Evolutionary conservation across 2,797 vertebrate species (phyloP).

Genomic region (Alectoris magna): DNA sequence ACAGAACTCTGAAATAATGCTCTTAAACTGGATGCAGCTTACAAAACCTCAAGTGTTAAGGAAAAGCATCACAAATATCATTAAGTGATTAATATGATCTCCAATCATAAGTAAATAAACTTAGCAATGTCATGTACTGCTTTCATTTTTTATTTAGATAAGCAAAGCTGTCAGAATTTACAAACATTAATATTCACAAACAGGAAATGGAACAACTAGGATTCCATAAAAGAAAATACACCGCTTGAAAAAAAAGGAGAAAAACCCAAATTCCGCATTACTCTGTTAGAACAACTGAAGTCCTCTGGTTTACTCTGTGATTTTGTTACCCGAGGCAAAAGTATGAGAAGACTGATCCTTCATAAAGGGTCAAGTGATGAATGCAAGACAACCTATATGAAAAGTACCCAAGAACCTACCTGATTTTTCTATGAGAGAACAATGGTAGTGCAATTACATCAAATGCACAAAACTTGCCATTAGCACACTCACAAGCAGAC

Average conservation of each 20-base stretch:
- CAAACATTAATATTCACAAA: background rate
- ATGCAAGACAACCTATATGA: background rate
- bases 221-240: background rate
- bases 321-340: background rate
- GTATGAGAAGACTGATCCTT: background rate
- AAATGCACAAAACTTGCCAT: background rate
- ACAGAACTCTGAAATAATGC: background rate
- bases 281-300: background rate
- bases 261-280: background rate
- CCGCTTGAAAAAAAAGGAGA: background rate
- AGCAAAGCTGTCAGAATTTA: background rate
- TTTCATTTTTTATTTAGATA: background rate
- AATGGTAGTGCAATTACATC: background rate
- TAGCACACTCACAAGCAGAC: background rate
- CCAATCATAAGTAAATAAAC: background rate
- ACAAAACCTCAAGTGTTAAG: background rate
- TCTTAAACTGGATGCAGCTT: background rate
- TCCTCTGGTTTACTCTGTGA: background rate
- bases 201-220: rapidly evolving
- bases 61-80: background rate
- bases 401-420: background rate
- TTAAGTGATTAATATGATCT: background rate
- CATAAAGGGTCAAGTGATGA: background rate
- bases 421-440: background rate
- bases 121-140: background rate